phyloP scores from a whole-genome alignment of 1,140 invertebrate species.

The Mactra quadrangularis region DNA sequence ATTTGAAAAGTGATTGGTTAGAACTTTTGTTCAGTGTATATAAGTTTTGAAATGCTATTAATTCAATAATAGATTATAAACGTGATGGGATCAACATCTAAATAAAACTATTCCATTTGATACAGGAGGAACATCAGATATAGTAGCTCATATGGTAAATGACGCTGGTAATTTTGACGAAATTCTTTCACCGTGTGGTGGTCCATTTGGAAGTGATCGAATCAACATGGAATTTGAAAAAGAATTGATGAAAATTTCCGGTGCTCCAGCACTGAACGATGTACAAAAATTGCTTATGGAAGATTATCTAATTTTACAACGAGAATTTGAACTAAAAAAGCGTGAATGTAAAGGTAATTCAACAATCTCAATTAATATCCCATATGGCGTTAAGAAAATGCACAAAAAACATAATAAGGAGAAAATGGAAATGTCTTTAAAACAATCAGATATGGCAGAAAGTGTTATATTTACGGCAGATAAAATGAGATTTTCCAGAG shows the following conservation, averaged over 20 bases:
- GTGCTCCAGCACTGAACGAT: not conserved
- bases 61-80: too few species aligned
- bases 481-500: slow-evolving; percentile 13
- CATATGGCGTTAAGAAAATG: not conserved
- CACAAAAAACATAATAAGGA: slow-evolving; percentile 26
- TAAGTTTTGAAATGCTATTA: too few species aligned
- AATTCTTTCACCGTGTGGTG: slow-evolving; percentile 34
- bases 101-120: too few species aligned
- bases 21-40: too few species aligned
- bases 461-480: not conserved
- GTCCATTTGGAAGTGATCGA: slow-evolving; percentile 15
- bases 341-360: not conserved
- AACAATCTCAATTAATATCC: slow-evolving; percentile 6
- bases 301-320: slow-evolving; percentile 17
- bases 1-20: too few species aligned
- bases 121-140: slow-evolving; percentile 45
- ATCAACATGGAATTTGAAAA: slow-evolving; percentile 40
- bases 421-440: not conserved
- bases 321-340: slow-evolving; percentile 50
- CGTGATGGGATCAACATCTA: too few species aligned
- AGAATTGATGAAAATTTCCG: slow-evolving; percentile 7
- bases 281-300: slow-evolving; percentile 20
- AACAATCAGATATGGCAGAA: not conserved
- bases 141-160: slow-evolving; percentile 26
- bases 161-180: slow-evolving; percentile 17